Conservation (phyloP, 2,797 vertebrate species). For the Valencia hispanica region DNA sequence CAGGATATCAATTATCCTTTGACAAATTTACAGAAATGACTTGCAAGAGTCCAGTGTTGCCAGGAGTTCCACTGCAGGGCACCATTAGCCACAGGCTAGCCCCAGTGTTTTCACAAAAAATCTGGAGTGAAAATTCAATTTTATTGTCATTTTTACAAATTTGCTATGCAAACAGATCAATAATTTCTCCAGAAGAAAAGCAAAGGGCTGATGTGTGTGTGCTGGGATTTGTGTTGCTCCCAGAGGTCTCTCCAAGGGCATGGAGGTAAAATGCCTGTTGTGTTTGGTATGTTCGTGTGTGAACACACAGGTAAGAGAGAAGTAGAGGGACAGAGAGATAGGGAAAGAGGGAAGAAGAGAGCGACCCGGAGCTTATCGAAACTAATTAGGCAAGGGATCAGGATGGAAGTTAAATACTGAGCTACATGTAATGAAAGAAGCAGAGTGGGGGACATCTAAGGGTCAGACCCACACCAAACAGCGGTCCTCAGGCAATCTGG, state of each 20-base stretch:
- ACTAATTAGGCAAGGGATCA: slow-evolving; percentile 92
- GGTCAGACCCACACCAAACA: slow-evolving; percentile 87
- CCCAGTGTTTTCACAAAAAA: slow-evolving; percentile 77
- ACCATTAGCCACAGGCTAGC: slow-evolving; percentile 78
- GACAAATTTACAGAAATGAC: slow-evolving; percentile 11
- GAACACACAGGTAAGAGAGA: slow-evolving; percentile 40
- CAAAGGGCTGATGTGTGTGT: slow-evolving; percentile 59
- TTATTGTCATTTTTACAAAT: slow-evolving; percentile 90
- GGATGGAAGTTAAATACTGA: slow-evolving; percentile 90
- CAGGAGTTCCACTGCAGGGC: slow-evolving; percentile 83
- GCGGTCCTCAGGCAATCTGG: slow-evolving; percentile 86
- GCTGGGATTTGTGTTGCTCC: slow-evolving; percentile 72
- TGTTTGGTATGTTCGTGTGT: slow-evolving; percentile 43
- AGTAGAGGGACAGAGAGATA: slow-evolving; percentile 26
- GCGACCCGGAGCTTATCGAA: slow-evolving; percentile 84
- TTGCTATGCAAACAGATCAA: slow-evolving; percentile 86
- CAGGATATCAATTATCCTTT: slow-evolving; percentile 15
- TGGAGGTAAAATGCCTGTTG: slow-evolving; percentile 57
- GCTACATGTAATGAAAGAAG: slow-evolving; percentile 89
- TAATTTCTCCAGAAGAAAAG: slow-evolving; percentile 60
- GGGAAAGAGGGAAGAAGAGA: slow-evolving; percentile 47
- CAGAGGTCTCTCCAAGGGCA: slow-evolving; percentile 69
- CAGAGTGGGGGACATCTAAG: slow-evolving; percentile 84
- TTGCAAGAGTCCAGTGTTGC: slow-evolving; percentile 16
- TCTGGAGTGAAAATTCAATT: slow-evolving; percentile 90